phyloP scores from a whole-genome alignment of 2,797 vertebrate genomes.

The Sarcophilus harrisii region DNA sequence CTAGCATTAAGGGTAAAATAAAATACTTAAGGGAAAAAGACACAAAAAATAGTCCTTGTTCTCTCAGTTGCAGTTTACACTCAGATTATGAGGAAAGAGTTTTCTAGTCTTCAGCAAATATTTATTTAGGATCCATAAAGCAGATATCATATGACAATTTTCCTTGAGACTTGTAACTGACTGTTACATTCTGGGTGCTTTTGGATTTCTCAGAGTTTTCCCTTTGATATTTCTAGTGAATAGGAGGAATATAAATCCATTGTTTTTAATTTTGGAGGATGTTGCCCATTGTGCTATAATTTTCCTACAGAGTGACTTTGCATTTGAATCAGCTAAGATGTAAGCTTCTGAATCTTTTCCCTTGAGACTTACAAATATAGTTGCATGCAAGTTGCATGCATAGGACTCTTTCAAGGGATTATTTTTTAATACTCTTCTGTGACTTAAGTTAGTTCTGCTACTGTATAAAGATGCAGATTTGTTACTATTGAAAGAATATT shows the following conservation, averaged over 20 bases:
- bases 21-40: background rate
- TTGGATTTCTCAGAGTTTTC: background rate
- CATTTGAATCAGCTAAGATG: background rate
- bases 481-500: background rate
- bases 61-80: background rate
- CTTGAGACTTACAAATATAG: background rate
- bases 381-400: background rate
- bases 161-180: background rate
- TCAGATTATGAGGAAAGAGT: background rate
- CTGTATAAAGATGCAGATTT: background rate
- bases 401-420: background rate
- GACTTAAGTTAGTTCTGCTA: background rate
- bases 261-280: background rate
- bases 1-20: background rate
- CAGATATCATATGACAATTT: background rate
- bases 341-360: background rate
- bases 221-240: background rate
- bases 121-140: background rate
- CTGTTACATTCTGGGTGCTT: background rate
- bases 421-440: background rate
- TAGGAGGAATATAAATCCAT: background rate
- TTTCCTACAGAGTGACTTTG: background rate
- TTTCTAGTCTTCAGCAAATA: background rate
- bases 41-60: background rate
- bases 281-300: background rate